These are phyloP conservation scores for Petromus typicus DNA, from an alignment of 2,113 vertebrate species.

Conservation along the genomic window DNA sequence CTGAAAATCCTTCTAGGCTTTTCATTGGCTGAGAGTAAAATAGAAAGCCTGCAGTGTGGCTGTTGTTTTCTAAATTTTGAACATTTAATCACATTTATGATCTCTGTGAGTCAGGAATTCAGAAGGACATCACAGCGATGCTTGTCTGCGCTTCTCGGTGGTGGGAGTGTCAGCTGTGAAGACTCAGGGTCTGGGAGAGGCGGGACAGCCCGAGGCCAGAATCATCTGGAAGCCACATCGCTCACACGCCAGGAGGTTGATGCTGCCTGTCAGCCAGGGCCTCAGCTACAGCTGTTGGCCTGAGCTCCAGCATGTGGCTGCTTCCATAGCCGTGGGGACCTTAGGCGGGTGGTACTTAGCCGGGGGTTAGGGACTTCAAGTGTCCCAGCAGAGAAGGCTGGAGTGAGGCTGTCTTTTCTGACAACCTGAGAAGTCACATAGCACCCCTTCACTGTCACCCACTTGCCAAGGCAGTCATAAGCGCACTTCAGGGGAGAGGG, in stretches of 20 bases:
- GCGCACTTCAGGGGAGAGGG: neutral
- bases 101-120: neutral
- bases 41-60: neutral
- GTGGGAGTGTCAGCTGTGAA: neutral
- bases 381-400: neutral
- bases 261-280: neutral
- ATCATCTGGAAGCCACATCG: slow-evolving; percentile 2
- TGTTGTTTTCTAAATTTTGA: neutral
- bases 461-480: neutral
- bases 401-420: neutral
- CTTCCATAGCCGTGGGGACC: neutral
- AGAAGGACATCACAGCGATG: neutral
- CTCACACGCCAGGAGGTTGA: neutral
- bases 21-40: neutral
- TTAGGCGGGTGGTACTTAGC: neutral
- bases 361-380: neutral
- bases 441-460: neutral
- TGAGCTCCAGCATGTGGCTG: neutral
- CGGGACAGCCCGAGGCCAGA: neutral
- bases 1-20: neutral
- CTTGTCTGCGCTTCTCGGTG: neutral
- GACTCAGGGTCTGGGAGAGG: neutral
- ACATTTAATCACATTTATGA: neutral
- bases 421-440: neutral
- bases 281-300: neutral